Base-by-base conservation (phyloP, 2,797 vertebrate genomes). In the Cryptoprocta ferox region DNA sequence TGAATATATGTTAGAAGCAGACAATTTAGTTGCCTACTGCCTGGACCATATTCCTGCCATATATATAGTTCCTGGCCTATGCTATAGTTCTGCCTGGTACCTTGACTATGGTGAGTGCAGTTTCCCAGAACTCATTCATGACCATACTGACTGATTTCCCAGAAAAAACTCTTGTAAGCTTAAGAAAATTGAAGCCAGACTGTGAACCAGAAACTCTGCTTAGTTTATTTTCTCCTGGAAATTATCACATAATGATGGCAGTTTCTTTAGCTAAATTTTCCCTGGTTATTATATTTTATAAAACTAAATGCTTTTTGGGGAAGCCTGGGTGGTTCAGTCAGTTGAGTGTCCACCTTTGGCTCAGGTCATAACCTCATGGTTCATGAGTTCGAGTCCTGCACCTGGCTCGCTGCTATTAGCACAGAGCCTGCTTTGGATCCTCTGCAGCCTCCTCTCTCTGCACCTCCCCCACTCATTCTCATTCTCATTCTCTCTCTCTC, bases 141-240 rank as follows among this genome's bases (percentile, higher is more conserved):
- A 68, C 13, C 8, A 2, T 48, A 21, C 26, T 78, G 26, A 81
- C 2, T 63, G 35, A 65, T 15, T 45, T 91, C 61, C n/a, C 30
- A 66, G 8, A 79, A 39, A 92, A 76, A 6, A 1, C 13, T 42
- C 65, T 76, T 84, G 1, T 32, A 45, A 80, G 94, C 19, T 26
- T 61, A 39, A 90, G 76, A 81, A 86, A 76, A 53, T 6, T 90
- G 39, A 92, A 85, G 37, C 21, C 48, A 96, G 14, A 71, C 21
- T 70, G 65, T n/a, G 32, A 94, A 45, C 39, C 11, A 78, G 6
- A 92, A 85, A 82, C 39, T 91, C 18, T 63, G 42, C 8, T 70
- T 73, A 90, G 50, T 53, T 95, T 81, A 95, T 83, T 81, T 96
- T 94, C 80, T 92, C 56, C 39, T 73, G 9, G 28, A 82, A 95